Percentiles rank a stretch among this genome's conserved stretches.
Conservation (phyloP, 2,797 vertebrate species). For the Halcyon chelicuti region DNA sequence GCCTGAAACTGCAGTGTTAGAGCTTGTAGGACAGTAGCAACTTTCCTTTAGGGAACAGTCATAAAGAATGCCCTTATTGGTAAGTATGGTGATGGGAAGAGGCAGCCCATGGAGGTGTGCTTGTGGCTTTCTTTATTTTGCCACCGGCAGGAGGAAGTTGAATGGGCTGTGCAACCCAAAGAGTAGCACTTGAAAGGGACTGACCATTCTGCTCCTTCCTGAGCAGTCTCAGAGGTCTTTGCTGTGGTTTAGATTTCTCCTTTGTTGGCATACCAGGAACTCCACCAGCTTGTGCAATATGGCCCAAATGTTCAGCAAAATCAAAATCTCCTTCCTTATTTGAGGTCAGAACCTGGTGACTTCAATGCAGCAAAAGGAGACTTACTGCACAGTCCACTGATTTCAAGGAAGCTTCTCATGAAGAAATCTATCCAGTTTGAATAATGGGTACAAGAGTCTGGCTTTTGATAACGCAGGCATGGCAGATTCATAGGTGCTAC, state of each 20-base stretch:
- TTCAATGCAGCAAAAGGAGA: neutral
- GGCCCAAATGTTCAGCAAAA: conserved; percentile 49
- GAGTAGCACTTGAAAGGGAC: neutral
- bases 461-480: neutral
- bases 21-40: neutral
- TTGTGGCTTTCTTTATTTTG: neutral
- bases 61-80: neutral
- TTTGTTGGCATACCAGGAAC: neutral
- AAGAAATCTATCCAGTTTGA: conserved; percentile 39
- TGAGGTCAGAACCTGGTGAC: conserved; percentile 30
- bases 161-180: neutral
- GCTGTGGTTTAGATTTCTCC: neutral
- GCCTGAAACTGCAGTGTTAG: neutral
- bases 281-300: conserved; percentile 1
- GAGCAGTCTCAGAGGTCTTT: neutral
- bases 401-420: conserved; percentile 59
- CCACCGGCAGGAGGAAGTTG: neutral
- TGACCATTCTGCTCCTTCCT: neutral
- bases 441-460: neutral
- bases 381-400: conserved; percentile 46
- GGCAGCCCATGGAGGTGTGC: neutral
- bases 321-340: conserved; percentile 52
- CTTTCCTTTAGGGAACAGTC: neutral
- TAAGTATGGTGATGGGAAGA: neutral
- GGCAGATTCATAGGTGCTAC: neutral